Conservation (phyloP, 2,797 vertebrate genomes). For the Sebastes minor region DNA sequence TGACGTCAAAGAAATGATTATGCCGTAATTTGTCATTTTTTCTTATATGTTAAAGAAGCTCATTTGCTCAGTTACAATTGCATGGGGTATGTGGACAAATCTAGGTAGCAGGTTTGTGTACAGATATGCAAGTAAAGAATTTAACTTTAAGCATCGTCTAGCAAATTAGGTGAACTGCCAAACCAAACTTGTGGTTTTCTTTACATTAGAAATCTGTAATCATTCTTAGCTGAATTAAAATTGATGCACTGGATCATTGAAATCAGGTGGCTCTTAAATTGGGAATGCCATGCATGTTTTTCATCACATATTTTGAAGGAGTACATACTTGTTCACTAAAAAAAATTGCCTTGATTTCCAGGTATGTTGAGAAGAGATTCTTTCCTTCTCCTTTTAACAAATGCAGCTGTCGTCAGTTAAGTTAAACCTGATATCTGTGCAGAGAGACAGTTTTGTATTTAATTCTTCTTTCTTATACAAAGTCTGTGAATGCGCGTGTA, state of each 20-base stretch:
- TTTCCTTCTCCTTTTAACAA: not conserved
- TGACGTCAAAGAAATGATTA: not conserved
- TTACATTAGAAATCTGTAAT: not conserved
- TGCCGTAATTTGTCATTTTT: not conserved
- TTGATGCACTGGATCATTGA: constrained; percentile 2
- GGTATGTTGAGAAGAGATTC: not conserved
- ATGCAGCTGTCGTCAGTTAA: constrained; percentile 9
- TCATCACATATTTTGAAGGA: constrained; percentile 3
- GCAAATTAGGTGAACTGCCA: not conserved
- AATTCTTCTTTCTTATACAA: constrained; percentile 23
- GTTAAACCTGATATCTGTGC: constrained; percentile 10
- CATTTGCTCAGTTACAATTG: not conserved
- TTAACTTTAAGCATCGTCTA: not conserved
- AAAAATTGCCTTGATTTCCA: constrained; percentile 27
- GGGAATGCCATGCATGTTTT: constrained; percentile 1
- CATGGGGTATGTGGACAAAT: not conserved
- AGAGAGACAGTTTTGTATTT: constrained; percentile 47
- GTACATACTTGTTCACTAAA: not conserved
- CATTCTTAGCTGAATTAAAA: not conserved
- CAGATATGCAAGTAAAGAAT: not conserved
- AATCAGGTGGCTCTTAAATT: not conserved
- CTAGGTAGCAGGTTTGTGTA: not conserved
- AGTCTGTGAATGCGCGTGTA: constrained; percentile 29
- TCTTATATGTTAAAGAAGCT: not conserved
- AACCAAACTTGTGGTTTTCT: not conserved